phyloP scores from a whole-genome alignment of 2,888 invertebrate genomes.

The Mongoloraphidia duomilia region DNA sequence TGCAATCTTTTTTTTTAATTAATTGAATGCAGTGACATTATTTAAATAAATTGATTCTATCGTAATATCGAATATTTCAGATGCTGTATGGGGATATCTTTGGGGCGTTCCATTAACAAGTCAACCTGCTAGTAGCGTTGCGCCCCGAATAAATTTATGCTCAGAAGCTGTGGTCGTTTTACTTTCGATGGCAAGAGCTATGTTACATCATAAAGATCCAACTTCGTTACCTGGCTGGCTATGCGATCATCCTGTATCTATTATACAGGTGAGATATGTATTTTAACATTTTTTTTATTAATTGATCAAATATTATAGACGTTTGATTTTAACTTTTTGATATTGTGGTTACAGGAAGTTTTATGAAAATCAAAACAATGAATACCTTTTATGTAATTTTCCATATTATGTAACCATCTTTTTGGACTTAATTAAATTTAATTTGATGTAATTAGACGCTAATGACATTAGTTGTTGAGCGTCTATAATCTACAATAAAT shows the following conservation, averaged over 20 bases:
- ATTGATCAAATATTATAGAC: neutral
- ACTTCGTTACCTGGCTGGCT: slow-evolving; percentile 55
- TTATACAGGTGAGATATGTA: slow-evolving; percentile 42
- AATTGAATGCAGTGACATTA: too few relatives aligned
- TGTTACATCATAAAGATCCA: slow-evolving; percentile 49
- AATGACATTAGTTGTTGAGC: too few relatives aligned
- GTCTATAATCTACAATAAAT: too few relatives aligned
- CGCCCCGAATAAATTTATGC: slow-evolving; percentile 63
- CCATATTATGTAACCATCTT: too few relatives aligned
- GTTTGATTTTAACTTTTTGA: too few relatives aligned
- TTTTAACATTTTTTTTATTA: slow-evolving; percentile 22
- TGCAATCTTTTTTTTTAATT: too few relatives aligned
- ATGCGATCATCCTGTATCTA: slow-evolving; percentile 63
- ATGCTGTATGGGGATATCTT: slow-evolving; percentile 88
- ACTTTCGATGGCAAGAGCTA: slow-evolving; percentile 67
- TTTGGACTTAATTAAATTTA: too few relatives aligned
- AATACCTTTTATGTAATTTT: too few relatives aligned
- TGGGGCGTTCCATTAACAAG: slow-evolving; percentile 56
- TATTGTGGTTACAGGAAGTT: too few relatives aligned
- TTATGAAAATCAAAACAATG: too few relatives aligned
- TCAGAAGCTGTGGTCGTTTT: slow-evolving; percentile 84
- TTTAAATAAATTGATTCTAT: too few relatives aligned
- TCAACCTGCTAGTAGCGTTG: slow-evolving; percentile 48
- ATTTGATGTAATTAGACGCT: too few relatives aligned
- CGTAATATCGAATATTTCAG: neutral